Evolutionary conservation across 1,140 invertebrate genomes (phyloP).

Genomic region (Drosophila sulfurigaster): DNA sequence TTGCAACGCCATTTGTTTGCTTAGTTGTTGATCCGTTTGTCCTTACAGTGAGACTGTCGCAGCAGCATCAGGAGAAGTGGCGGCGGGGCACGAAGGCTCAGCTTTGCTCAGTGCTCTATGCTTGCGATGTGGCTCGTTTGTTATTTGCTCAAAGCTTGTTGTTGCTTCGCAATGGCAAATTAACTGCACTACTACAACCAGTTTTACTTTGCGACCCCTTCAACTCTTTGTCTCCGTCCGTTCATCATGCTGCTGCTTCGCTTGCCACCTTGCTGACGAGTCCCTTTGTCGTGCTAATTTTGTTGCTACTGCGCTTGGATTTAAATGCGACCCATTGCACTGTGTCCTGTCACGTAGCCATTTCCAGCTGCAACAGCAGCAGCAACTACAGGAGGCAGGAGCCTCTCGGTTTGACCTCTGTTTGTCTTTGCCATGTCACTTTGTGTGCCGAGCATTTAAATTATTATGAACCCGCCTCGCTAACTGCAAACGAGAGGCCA

Average conservation of each 20-base stretch:
- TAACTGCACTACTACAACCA: constrained; percentile 63
- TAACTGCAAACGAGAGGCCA: constrained; percentile 19
- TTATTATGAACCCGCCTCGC: constrained; percentile 73
- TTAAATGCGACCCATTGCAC: constrained; percentile 77
- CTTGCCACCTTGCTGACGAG: constrained; percentile 24
- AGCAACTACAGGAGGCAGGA: constrained; percentile 22
- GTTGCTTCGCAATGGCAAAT: constrained; percentile 67
- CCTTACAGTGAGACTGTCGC: constrained; percentile 4
- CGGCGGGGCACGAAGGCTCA: constrained; percentile 2
- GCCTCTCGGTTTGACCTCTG: constrained; percentile 69
- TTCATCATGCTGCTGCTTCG: not conserved
- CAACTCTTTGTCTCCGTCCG: constrained; percentile 13
- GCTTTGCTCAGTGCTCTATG: not conserved
- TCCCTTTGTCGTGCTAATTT: constrained; percentile 80
- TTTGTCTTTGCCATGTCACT: constrained; percentile 81
- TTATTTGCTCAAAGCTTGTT: constrained; percentile 76
- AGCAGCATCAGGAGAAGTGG: not conserved
- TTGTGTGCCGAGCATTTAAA: constrained; percentile 83
- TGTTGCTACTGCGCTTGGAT: constrained; percentile 72
- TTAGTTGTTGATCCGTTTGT: constrained; percentile 68
- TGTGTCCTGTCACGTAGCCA: constrained; percentile 80
- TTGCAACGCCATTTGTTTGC: constrained; percentile 84
- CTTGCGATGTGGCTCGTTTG: constrained; percentile 57
- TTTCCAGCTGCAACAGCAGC: constrained; percentile 62
- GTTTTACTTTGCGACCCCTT: not conserved